A percentile compares a stretch with the other conserved stretches of the same genome.
These are phyloP conservation scores for Crocodylus rhombifer DNA, from an alignment of 2,797 vertebrate genomes.

Conservation along the genomic window DNA sequence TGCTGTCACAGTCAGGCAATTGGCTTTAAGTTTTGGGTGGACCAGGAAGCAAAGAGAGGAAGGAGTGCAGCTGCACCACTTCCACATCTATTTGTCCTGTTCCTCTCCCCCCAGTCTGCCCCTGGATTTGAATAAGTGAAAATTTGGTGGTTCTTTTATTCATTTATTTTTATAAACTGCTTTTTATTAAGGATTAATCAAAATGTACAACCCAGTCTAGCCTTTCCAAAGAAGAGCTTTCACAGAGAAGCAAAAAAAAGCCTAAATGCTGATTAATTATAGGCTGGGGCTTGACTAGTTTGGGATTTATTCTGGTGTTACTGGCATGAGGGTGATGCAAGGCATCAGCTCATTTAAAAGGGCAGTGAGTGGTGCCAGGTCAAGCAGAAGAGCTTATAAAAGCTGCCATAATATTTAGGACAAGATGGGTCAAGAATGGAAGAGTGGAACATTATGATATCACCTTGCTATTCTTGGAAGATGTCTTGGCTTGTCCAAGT, in stretches of 20 bases:
- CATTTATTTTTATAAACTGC: not conserved
- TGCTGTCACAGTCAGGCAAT: too few species aligned
- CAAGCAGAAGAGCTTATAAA: not conserved
- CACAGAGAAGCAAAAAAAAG: not conserved
- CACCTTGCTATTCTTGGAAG: not conserved
- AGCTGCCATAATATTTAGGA: not conserved
- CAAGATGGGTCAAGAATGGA: not conserved
- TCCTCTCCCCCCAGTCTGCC: too few species aligned
- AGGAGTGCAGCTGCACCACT: too few species aligned
- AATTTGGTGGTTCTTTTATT: not conserved
- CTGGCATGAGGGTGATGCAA: rapidly evolving
- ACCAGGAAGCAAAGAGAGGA: too few species aligned
- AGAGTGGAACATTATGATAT: not conserved
- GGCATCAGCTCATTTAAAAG: not conserved
- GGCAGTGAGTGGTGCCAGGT: not conserved
- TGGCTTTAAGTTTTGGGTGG: too few species aligned
- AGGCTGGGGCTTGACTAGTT: rapidly evolving
- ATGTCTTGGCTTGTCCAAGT: not conserved
- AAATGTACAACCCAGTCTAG: not conserved
- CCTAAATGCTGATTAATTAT: not conserved
- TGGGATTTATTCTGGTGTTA: not conserved
- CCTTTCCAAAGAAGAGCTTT: not conserved
- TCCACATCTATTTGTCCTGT: too few species aligned
- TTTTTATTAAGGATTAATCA: not conserved
- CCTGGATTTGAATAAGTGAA: not conserved